phyloP scores from a whole-genome alignment of 92 coral and sea anemone genomes.

The Parazoanthus atlanticus region DNA sequence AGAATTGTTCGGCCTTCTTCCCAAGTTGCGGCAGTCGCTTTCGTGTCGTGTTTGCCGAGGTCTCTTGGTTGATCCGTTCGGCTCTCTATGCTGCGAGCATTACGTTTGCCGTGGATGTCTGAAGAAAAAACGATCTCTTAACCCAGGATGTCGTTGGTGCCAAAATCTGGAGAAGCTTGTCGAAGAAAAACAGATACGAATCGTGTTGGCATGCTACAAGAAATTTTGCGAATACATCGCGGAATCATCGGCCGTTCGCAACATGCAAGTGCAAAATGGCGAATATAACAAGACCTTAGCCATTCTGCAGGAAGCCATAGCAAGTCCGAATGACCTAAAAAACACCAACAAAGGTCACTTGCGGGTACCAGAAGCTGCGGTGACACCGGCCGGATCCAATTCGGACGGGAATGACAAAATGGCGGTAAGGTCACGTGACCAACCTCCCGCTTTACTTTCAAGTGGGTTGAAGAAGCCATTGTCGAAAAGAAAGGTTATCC shows the following conservation, averaged over 20 bases:
- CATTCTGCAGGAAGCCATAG: conserved; percentile 80
- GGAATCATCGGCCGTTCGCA: conserved; percentile 57
- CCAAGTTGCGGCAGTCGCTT: conserved; percentile 87
- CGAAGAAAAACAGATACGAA: conserved; percentile 83
- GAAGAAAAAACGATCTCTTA: conserved; percentile 86
- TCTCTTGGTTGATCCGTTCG: conserved; percentile 87
- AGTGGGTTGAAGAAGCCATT: conserved; percentile 57
- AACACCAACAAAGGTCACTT: conserved; percentile 43
- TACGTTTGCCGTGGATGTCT: conserved; percentile 92
- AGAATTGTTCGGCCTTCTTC: conserved; percentile 76
- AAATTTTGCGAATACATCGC: conserved; percentile 87
- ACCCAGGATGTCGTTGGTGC: conserved; percentile 99
- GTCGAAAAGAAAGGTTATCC: conserved; percentile 60
- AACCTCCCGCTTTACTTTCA: conserved; percentile 60
- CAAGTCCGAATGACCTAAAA: conserved; percentile 78
- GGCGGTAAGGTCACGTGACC: conserved; percentile 84
- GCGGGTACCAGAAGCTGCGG: conserved; percentile 32
- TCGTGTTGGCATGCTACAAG: conserved; percentile 95
- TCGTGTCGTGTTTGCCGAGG: conserved; percentile 98
- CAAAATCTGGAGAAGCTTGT: conserved; percentile 80
- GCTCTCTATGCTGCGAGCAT: conserved; percentile 91
- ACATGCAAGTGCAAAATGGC: conserved; percentile 72
- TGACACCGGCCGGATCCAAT: conserved; percentile 18
- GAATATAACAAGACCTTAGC: conserved; percentile 81
- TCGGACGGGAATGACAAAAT: conserved; percentile 59